Conservation (phyloP, 2,888 invertebrate genomes). For the Colletes collaris region DNA sequence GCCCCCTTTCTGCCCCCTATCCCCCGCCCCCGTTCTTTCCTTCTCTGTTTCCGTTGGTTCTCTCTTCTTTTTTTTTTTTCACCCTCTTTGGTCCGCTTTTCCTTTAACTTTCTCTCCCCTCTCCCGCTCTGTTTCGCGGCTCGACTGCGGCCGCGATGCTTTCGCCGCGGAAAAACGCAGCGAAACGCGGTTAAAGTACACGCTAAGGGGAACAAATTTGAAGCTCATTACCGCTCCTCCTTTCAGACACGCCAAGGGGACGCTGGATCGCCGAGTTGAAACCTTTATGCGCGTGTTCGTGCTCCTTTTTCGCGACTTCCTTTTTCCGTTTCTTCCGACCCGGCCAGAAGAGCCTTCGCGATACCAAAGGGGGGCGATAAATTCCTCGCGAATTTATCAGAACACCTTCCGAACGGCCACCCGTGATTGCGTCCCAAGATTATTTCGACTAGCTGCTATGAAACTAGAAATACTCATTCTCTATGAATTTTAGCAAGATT, state of each 20-base stretch:
- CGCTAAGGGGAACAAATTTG: constrained; percentile 60
- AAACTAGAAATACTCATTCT: no score
- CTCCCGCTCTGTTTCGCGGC: neutral
- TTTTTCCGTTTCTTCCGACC: no score
- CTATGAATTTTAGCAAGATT: no score
- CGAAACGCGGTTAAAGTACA: constrained; percentile 58
- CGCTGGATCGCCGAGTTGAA: constrained; percentile 51
- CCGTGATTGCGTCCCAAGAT: no score
- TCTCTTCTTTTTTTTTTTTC: neutral
- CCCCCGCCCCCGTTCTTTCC: neutral
- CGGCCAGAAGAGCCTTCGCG: neutral
- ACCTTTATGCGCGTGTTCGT: constrained; percentile 55
- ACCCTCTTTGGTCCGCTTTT: neutral
- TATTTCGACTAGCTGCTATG: no score
- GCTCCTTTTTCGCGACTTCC: neutral
- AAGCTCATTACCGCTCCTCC: constrained; percentile 66
- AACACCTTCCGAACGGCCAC: constrained; percentile 1
- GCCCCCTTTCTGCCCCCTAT: constrained; percentile 13
- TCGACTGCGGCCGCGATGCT: constrained; percentile 10
- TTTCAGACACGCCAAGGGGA: constrained; percentile 58
- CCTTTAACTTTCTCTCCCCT: constrained; percentile 11
- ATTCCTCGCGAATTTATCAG: constrained; percentile 34
- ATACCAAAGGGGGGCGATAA: constrained; percentile 30
- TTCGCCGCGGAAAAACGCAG: constrained; percentile 38
- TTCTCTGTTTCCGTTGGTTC: constrained; percentile 3